A percentile compares a stretch with the other conserved stretches of the same genome.
Evolutionary conservation across 1,140 invertebrate genomes (phyloP).

Genomic region (Lepidurus arcticus): DNA sequence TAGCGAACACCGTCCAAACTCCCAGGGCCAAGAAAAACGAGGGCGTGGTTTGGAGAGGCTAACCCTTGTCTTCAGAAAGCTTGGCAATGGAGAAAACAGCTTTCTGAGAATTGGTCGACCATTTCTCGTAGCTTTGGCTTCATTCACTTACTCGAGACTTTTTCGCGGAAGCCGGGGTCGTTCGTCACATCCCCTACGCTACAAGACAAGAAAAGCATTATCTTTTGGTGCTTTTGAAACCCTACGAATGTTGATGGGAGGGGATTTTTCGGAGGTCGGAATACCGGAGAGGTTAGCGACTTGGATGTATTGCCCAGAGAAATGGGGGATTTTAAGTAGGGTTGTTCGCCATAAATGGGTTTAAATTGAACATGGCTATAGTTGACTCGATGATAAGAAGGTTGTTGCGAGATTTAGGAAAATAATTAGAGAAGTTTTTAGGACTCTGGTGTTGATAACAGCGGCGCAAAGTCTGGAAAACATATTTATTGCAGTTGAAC

Average conservation of each 20-base stretch:
- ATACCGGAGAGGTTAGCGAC: constrained; percentile 17
- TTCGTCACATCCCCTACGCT: not conserved
- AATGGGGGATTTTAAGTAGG: no score
- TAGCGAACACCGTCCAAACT: not conserved
- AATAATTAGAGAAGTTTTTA: no score
- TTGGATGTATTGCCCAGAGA: not conserved
- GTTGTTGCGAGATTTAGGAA: no score
- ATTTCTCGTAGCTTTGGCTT: constrained; percentile 15
- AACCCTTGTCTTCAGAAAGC: not conserved
- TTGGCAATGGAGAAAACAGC: not conserved
- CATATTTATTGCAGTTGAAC: not conserved
- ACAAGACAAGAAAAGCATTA: not conserved
- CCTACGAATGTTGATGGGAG: not conserved
- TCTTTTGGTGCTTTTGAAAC: not conserved
- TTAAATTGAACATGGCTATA: no score
- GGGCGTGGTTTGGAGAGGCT: not conserved
- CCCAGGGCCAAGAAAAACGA: not conserved
- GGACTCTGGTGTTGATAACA: not conserved
- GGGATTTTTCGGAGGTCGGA: not conserved
- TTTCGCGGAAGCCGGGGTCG: not conserved
- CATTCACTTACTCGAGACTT: not conserved
- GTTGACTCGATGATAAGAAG: no score
- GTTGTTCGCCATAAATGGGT: no score
- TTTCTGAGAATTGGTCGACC: not conserved
- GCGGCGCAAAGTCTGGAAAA: not conserved